Percentiles rank a stretch among this genome's conserved stretches.
Conservation (phyloP, 2,113 vertebrate species). For the Crotalus tigris region DNA sequence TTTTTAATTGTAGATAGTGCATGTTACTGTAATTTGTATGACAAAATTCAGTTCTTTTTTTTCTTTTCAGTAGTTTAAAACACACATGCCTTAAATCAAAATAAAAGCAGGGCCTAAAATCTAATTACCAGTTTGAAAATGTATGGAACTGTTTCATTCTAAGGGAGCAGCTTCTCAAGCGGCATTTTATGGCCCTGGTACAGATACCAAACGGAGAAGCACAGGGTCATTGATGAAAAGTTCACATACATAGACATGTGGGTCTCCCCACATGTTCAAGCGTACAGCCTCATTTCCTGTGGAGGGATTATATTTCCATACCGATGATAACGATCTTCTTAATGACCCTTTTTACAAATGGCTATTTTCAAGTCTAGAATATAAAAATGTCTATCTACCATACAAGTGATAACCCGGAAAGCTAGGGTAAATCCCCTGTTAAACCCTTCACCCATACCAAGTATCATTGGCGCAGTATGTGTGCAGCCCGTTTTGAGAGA, state of each 20-base stretch:
- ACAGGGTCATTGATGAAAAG: not conserved
- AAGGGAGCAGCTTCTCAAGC: conserved; percentile 59
- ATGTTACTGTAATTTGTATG: conserved; percentile 77
- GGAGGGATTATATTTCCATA: conserved; percentile 93
- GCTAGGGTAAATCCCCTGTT: not conserved
- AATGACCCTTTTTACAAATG: conserved; percentile 90
- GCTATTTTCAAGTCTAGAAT: conserved; percentile 85
- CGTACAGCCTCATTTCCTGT: conserved; percentile 66
- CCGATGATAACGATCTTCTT: conserved; percentile 88
- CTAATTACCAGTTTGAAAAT: conserved; percentile 65
- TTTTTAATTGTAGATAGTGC: conserved; percentile 73
- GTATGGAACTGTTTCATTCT: conserved; percentile 64
- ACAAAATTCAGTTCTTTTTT: conserved; percentile 48
- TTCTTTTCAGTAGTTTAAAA: conserved; percentile 64
- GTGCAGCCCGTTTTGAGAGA: not conserved
- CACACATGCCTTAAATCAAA: conserved; percentile 81
- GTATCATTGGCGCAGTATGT: too few relatives aligned
- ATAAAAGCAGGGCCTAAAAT: conserved; percentile 76
- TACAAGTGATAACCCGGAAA: not conserved
- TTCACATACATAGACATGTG: not conserved
- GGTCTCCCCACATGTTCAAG: not conserved
- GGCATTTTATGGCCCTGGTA: not conserved
- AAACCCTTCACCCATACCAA: not conserved
- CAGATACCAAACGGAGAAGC: not conserved
- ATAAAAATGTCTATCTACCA: not conserved